Evolutionary conservation across 2,888 invertebrate genomes (phyloP), one percentile per base, ranked within the genome.

Genomic region (Nycteola revayana): DNA sequence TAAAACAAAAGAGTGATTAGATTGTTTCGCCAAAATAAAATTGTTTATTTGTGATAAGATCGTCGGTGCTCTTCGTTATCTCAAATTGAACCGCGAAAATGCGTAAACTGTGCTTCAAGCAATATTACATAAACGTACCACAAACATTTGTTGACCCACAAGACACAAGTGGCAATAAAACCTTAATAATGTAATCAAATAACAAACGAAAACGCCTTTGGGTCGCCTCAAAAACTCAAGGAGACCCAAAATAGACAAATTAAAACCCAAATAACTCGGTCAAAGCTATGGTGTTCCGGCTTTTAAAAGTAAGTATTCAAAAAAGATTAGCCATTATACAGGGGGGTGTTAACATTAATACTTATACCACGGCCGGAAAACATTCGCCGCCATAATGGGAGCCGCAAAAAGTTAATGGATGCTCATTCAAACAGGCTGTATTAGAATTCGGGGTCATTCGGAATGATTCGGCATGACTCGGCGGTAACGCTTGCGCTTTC

Each of bases 341-440:
- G 41, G 47, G 42, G 10, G 25, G 41, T 35, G 41, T 40, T 38
- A 53, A 51, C 49, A 50, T 51, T 56, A 59, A 50, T 54, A 48
- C 55, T 36, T 57, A 56, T 57, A 59, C 54, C 58, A 41, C 31
- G 42, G 28, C 56, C 66, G 69, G 70, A 68, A 68, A 60, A 52
- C 60, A 66, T 65, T 70, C 49, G 33, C 46, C 26, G 42, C 49
- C 41, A 49, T 69, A 76, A 76, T 68, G 72, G 57, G 27, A 14
- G 37, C 43, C 50, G 49, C 70, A 72, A 74, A 75, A 75, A 74
- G 70, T 62, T 71, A 75, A 76, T 76, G 75, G 73, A 64, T 45
- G 58, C 55, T 60, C 72, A 63, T 58, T 39, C 22, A 21, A 26
- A 44, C 56, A 48, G 28, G 37, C 50, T 55, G 57, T 42, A 41